A percentile compares a stretch with the other conserved stretches of the same genome.
Evolutionary conservation across 1,140 invertebrate genomes (phyloP).

Genomic region (Nasonia vitripennis): DNA sequence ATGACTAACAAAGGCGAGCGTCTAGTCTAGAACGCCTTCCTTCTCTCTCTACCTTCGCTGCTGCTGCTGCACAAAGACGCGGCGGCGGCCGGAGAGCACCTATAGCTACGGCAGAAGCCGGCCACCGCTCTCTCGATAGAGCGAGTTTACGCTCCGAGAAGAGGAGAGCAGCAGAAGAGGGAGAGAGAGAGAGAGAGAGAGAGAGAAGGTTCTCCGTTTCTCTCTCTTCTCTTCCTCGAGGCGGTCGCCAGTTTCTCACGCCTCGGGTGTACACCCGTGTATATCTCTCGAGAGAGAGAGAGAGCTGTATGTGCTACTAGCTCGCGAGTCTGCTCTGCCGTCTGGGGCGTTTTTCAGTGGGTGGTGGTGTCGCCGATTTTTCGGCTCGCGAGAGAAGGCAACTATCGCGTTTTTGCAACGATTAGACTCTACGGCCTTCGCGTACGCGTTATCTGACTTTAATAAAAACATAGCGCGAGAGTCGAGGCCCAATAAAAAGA

Average conservation of each 20-base stretch:
- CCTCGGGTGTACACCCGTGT: constrained; percentile 32
- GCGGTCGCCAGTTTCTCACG: constrained; percentile 53
- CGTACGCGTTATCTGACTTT: neutral
- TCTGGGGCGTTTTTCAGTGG: neutral
- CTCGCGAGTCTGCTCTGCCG: neutral
- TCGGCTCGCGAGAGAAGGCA: neutral
- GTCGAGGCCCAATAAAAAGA: neutral
- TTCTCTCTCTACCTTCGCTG: constrained; percentile 1
- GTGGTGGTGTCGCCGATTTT: no score
- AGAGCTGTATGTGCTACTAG: neutral
- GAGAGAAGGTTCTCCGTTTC: neutral
- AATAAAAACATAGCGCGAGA: neutral
- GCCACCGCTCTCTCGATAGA: constrained; percentile 6
- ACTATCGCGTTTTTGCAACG: neutral
- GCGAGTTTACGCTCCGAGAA: constrained; percentile 21
- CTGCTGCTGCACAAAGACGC: constrained; percentile 8
- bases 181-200: neutral
- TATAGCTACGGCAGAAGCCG: neutral
- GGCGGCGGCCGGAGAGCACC: neutral
- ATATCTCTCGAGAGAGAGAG: neutral
- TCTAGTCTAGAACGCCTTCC: neutral
- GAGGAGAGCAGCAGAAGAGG: neutral
- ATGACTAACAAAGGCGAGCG: constrained; percentile 21
- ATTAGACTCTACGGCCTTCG: no score
- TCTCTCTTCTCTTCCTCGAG: constrained; percentile 35